Base-by-base conservation (phyloP, 2,888 invertebrate genomes). In the Macrophya alboannulata region DNA sequence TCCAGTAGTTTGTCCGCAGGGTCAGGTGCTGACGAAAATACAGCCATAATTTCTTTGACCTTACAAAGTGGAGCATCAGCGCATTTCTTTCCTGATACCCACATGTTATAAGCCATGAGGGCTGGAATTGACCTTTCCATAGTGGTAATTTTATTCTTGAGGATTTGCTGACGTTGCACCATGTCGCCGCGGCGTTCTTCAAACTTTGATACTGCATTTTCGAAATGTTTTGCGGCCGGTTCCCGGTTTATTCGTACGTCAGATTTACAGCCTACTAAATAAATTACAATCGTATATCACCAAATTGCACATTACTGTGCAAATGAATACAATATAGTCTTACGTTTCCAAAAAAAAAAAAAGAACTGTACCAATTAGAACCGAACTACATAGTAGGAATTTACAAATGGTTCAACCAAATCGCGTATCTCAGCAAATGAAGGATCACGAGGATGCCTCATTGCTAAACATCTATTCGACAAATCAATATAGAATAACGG, bases 101-200 rank as follows among this genome's bases (percentile, higher is more conserved):
- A 90, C 88, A 92, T 88, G 59, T 90, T 91, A 37, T 89, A 89
- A 0, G 93, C 92, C 86, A 93, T 90, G 37, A 93, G 83, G 0
- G 92, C 91, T 4, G 93, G 93, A n/a, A 93, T 88, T 37, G 92
- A 91, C 31, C 90, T 89, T 87, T 93, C 93, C 90, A 93, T 90
- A 59, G 90, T 90, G 4, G 87, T 85, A 31, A 93, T 87, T 81
- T 92, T 92, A 15, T 90, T 89, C 1, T 84, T 87, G 9, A 93
- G 88, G 85, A 87, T 84, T 3, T 88, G 90, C 62, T 90, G 90
- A n/a, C 89, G 91, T 40, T 87, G 88, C 1, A 89, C 87, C 77
- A 93, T 87, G 86, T 89, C 87, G 21, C 88, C 87, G 0, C 89
- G 90, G 17, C 92, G 90, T 65, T 89, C 89, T 59, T 90, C 89